Evolutionary conservation across 2,113 vertebrate species (phyloP).

Genomic region (Rhabdomys dilectus): DNA sequence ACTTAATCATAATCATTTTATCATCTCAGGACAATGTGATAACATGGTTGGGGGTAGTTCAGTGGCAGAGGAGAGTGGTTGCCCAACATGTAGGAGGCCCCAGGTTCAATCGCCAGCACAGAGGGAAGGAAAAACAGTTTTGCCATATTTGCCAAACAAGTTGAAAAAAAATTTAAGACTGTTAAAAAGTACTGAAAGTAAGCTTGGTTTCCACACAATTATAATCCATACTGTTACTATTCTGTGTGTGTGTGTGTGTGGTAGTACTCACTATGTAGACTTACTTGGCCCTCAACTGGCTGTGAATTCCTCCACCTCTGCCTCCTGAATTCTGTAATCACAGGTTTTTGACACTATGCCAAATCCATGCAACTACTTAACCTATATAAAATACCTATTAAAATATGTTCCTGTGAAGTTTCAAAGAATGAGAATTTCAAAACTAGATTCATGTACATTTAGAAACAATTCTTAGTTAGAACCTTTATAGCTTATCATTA

Average conservation of each 20-base stretch:
- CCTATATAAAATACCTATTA: background rate
- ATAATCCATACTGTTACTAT: background rate
- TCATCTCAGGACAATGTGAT: too few species aligned
- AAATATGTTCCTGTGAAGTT: constrained; percentile 1
- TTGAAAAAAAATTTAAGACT: constrained; percentile 15
- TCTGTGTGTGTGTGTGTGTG: background rate
- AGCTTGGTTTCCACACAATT: background rate
- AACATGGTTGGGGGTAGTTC: background rate
- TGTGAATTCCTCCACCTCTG: background rate
- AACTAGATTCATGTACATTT: constrained; percentile 32
- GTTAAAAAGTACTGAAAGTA: constrained; percentile 11
- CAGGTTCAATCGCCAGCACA: background rate
- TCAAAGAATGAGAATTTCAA: constrained; percentile 52
- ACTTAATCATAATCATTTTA: constrained; percentile 1
- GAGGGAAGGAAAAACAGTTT: background rate
- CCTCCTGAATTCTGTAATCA: background rate
- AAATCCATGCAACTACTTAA: constrained; percentile 18
- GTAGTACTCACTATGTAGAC: background rate
- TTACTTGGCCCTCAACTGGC: background rate
- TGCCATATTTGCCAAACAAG: background rate
- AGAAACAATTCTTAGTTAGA: constrained; percentile 4
- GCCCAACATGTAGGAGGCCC: background rate
- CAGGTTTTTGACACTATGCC: background rate
- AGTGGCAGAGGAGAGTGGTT: background rate
- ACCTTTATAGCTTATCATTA: constrained; percentile 37